Evolutionary conservation across 2,888 invertebrate species (phyloP), one percentile per base, ranked within the genome.

Genomic region (Pimpla rufipes): DNA sequence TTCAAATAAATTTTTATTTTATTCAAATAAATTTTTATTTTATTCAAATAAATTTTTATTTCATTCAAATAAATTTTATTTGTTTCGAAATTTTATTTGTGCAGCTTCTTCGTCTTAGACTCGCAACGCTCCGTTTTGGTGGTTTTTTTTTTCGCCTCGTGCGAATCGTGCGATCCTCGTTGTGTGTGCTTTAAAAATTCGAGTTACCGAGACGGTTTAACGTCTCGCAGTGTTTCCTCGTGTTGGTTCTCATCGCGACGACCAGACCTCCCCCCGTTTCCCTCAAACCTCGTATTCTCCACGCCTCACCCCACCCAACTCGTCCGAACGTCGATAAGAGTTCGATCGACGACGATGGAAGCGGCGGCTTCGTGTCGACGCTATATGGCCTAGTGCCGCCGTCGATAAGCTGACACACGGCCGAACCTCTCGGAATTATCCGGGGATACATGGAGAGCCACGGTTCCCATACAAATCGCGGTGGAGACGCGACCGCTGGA

Each of bases 311-410:
- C 64, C 64, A 64, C 37, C 52, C 68, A 16, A 16, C 45, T 62
- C 78, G 37, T 16, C n/a, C n/a, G 55, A 10, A 55, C 77, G 73
- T 81, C 75, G 75, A 77, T 81, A 73, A 77, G 81, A 71, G 57
- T 67, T 59, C 70, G 71, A 77, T 81, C 67, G 71, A 57, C 67
- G 66, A 57, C 21, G 66, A 35, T 55, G 62, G n/a, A 47, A 42
- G 50, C 29, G 29, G 5, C n/a, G 29, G 29, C 40, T 67, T 52
- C 57, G 16, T 13, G 29, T 29, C 29, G 29, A n/a, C 35, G 59
- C 35, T 29, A n/a, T n/a, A n/a, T n/a, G 35, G 45, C 2, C 57
- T 47, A 64, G 13, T 8, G 21, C 21, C 42, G 66, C n/a, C 23
- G 52, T 57, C 71, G 76, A 81, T 81, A 81, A 81, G 75, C 68